Evolutionary conservation across 2,888 invertebrate species (phyloP).

Genomic region (Candidula unifasciata): DNA sequence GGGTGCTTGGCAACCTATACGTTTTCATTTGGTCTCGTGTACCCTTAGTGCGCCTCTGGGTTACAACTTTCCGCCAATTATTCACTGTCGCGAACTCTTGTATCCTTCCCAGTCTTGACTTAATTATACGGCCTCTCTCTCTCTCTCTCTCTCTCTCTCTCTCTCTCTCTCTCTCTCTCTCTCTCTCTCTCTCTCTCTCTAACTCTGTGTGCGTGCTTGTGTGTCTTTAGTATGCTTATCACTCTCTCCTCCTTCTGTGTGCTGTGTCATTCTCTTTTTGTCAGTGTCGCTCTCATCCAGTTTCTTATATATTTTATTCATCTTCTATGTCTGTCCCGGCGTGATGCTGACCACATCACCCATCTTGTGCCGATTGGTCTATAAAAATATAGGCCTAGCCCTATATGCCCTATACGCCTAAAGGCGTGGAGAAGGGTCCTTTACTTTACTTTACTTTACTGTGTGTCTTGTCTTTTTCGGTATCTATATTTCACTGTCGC

Average conservation of each 20-base stretch:
- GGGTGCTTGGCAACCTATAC: too few species aligned
- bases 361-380: too few species aligned
- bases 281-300: background rate
- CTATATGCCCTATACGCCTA: too few species aligned
- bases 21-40: too few species aligned
- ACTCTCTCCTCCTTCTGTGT: constrained; percentile 14
- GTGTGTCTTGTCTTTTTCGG: background rate
- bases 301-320: background rate
- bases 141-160: constrained; percentile 16
- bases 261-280: background rate
- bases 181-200: constrained; percentile 15
- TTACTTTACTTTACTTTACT: too few species aligned
- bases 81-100: too few species aligned
- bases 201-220: background rate
- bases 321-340: background rate
- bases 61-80: too few species aligned
- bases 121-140: background rate
- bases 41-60: too few species aligned
- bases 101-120: too few species aligned
- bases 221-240: constrained; percentile 7
- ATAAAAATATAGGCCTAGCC: too few species aligned
- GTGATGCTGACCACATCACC: too few species aligned
- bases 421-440: too few species aligned
- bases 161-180: constrained; percentile 15
- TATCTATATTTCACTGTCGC: background rate